phyloP scores from a whole-genome alignment of 2,113 vertebrate species.

The Mormoops blainvillei region DNA sequence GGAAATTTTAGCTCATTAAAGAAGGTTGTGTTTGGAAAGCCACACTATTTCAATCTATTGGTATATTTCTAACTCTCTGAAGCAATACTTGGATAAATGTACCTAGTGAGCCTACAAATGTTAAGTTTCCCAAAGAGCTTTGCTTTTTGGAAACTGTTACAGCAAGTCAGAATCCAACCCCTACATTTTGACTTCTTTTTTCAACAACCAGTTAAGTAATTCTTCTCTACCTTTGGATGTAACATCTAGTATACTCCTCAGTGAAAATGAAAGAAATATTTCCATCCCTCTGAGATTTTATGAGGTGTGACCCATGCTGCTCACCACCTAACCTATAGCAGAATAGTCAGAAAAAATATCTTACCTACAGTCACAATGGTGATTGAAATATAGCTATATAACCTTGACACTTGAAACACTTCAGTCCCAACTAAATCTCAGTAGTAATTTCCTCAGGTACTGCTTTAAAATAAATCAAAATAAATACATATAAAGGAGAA shows the following conservation, averaged over 20 bases:
- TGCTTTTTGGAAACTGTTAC: background rate
- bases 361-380: background rate
- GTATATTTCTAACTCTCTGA: background rate
- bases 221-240: background rate
- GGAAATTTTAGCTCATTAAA: background rate
- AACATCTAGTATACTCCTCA: background rate
- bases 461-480: background rate
- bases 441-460: conserved; percentile 49
- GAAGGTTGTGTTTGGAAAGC: background rate
- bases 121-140: background rate
- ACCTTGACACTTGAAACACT: background rate
- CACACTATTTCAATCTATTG: background rate
- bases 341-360: background rate
- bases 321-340: background rate
- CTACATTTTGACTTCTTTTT: background rate
- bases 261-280: background rate
- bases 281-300: background rate
- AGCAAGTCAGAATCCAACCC: background rate
- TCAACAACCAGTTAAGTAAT: background rate
- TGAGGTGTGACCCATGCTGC: background rate
- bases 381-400: background rate
- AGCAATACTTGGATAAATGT: background rate
- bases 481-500: conserved; percentile 24
- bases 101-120: background rate
- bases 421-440: background rate